These are phyloP conservation scores for Trissolcus brochymenae DNA, from an alignment of 2,888 invertebrate genomes.

Conservation along the genomic window DNA sequence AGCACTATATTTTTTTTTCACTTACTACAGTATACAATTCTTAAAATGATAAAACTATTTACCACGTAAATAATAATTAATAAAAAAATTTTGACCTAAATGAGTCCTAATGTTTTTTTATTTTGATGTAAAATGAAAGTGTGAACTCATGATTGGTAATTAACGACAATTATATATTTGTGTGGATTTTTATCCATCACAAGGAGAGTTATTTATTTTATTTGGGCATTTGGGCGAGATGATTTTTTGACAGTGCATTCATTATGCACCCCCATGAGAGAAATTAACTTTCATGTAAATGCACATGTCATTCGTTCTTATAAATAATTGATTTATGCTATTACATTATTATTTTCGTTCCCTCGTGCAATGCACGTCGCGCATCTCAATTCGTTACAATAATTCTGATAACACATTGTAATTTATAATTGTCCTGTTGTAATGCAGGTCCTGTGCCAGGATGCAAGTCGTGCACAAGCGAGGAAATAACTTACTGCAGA, in stretches of 20 bases:
- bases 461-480: constrained; percentile 80
- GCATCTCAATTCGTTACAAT: constrained; percentile 9
- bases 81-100: too few relatives aligned
- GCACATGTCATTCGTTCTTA: constrained; percentile 7
- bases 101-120: too few relatives aligned
- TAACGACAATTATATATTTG: constrained; percentile 20
- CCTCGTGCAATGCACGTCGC: neutral
- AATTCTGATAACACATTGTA: constrained; percentile 11
- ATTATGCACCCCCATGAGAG: constrained; percentile 15
- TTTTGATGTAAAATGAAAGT: constrained; percentile 12
- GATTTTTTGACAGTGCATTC: constrained; percentile 2
- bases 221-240: neutral
- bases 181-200: constrained; percentile 31
- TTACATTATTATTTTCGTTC: constrained; percentile 6
- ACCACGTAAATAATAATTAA: too few relatives aligned
- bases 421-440: constrained; percentile 31
- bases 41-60: too few relatives aligned
- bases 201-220: neutral
- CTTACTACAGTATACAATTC: too few relatives aligned
- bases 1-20: too few relatives aligned
- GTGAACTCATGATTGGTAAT: constrained; percentile 14
- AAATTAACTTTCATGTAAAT: constrained; percentile 41
- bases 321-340: constrained; percentile 15
- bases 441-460: constrained; percentile 77
- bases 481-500: constrained; percentile 82